Percentiles rank a stretch among this genome's conserved stretches.
Conservation (phyloP, 2,888 invertebrate species). For the Oscheius sp. region DNA sequence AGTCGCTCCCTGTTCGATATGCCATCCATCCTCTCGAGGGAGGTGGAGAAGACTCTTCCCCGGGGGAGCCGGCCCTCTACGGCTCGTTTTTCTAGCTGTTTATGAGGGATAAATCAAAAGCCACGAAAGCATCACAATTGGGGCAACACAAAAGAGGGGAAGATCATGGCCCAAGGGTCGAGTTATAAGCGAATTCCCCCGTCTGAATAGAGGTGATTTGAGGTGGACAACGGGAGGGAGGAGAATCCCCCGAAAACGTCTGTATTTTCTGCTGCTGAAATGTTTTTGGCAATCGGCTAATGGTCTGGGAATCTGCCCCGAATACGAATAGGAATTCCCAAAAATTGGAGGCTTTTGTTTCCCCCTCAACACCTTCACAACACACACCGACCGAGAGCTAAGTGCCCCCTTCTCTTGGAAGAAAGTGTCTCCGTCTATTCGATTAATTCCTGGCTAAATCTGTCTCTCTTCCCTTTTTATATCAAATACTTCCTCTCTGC, state of each 20-base stretch:
- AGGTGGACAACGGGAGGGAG: background rate
- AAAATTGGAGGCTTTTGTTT: too few species aligned
- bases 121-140: background rate
- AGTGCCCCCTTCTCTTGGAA: slow-evolving; percentile 16
- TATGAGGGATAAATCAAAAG: slow-evolving; percentile 34
- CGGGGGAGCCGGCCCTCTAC: slow-evolving; percentile 5
- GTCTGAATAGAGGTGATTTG: background rate
- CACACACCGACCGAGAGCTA: background rate
- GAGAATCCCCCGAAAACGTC: background rate
- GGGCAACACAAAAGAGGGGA: background rate
- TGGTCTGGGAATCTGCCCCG: too few species aligned
- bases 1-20: background rate
- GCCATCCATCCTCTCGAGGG: background rate
- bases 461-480: background rate
- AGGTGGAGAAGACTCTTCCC: slow-evolving; percentile 9
- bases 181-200: background rate
- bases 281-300: background rate
- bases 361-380: too few species aligned
- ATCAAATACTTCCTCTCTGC: background rate
- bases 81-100: slow-evolving; percentile 20
- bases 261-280: background rate
- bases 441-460: background rate
- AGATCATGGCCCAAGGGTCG: background rate
- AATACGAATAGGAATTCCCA: too few species aligned
- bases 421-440: slow-evolving; percentile 10